Base-by-base conservation (phyloP, 1,140 invertebrate genomes). In the Drosophila kepulauana region DNA sequence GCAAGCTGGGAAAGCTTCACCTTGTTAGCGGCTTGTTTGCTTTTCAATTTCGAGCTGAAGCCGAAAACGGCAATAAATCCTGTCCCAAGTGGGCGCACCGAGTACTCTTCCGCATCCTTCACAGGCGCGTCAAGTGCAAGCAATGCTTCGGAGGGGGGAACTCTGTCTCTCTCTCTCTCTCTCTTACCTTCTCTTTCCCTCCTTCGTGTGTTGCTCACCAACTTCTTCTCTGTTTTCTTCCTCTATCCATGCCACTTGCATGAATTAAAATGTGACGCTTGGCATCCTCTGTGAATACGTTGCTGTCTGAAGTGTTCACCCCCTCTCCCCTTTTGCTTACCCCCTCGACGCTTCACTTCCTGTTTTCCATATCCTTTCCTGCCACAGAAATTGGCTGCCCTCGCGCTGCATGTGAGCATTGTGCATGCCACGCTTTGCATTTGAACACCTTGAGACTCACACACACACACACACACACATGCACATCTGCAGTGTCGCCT, bases 21-120 rank as follows among this genome's bases (percentile, higher is more conserved):
- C 84, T 87, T 87, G 84, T 87, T 87, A 87, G 84, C 84, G 80
- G 84, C 84, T 89, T 88, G 84, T 88, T 88, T 88, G 84, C 84
- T 88, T 88, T 88, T 88, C 84, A 88, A 88, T 88, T 88, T 85
- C 64, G 73, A 75, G 73, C 84, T 88, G 80, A 71, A 88, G 84
- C 78, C 84, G 80, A 88, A 88, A 88, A 88, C 80, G 84, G 84
- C 84, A 88, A 88, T 88, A 88, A 88, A 88, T 88, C 84, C 85
- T 33, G 57, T 69, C 71, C 71, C 71, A 74, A 74, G 71, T 74
- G 65, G 57, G 65, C 71, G 57, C 71, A 46, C 71, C 25, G 58
- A 74, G 57, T 20, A 41, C 41, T 35, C 71, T 51, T 28, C 20
- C 58, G 67, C 71, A 84, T 82, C 63, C 84, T 87, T 84, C 76